Evolutionary conservation across 2,797 vertebrate species (phyloP), one percentile per base, ranked within the genome.

Genomic region (Molossus alvarezi): DNA sequence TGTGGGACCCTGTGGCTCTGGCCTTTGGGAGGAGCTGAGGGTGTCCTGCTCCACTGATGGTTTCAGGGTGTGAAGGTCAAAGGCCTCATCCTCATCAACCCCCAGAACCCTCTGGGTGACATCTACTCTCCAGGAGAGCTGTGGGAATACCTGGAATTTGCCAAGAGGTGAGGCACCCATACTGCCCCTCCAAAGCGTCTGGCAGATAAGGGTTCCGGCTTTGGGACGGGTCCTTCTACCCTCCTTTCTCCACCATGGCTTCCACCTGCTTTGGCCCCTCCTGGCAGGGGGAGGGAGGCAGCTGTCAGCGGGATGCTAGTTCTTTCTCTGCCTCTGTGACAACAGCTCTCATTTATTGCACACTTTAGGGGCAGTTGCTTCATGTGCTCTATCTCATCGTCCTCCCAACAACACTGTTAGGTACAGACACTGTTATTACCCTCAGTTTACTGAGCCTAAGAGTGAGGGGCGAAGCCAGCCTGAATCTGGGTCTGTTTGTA

Each of bases 31-130:
- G 60, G 29, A 71, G 14, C 93, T 97, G 86, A 95, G n/a, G 29
- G 12, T 41, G 75, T 79, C 41, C 55, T n/a, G 27, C 15, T 41
- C 53, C 27, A 1, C 1, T 79, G 48, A 23, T 83, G 92, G 37
- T 98, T 98, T 96, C 96, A 99, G 99, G 99, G 99, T 72, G 83
- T 99, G 92, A 98, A 90, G 89, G 98, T 99, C 94, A 99, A 98
- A 98, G 99, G 98, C 69, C 97, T 99, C 94, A 99, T 99, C 97
- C 98, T 99, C 91, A 98, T 99, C 97, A 99, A 99, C 98, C 99
- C 99, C 57, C 99, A 99, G 95, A 99, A 99, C 97, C 99, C 99
- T 48, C 98, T 99, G 95, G 99, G 99, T 58, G 99, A 99, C 55
- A 96, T 99, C 98, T 99, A 99, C 98, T 99, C 99, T 29, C 96